phyloP scores from a whole-genome alignment of 2,797 vertebrate genomes.

The Anisognathus igniventris region DNA sequence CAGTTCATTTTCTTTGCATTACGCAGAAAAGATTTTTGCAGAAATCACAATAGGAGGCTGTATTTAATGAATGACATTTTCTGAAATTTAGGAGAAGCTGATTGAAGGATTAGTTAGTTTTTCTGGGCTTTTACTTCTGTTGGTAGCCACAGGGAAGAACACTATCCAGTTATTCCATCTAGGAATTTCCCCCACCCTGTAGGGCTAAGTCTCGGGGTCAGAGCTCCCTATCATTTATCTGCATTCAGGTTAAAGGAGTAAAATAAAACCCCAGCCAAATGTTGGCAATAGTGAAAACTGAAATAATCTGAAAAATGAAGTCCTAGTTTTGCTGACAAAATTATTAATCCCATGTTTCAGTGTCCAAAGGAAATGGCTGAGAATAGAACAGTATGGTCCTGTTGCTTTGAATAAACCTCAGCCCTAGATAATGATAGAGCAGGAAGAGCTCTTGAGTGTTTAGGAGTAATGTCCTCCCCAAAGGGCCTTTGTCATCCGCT shows the following conservation, averaged over 20 bases:
- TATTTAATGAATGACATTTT: background rate
- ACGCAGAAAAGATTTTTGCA: background rate
- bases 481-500: background rate
- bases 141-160: background rate
- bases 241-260: background rate
- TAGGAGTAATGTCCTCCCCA: background rate
- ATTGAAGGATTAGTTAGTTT: background rate
- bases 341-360: background rate
- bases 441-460: background rate
- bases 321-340: background rate
- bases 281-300: background rate
- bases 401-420: background rate
- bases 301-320: constrained; percentile 14
- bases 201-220: background rate
- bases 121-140: background rate
- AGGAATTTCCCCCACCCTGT: background rate
- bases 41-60: background rate
- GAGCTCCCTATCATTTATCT: background rate
- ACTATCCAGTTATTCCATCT: background rate
- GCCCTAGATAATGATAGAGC: background rate
- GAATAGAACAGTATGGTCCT: background rate
- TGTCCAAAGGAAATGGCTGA: background rate
- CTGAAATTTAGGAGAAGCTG: background rate
- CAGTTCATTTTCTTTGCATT: background rate
- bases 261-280: background rate